These are phyloP conservation scores for Oligia latruncula DNA, from an alignment of 2,888 invertebrate species.

Conservation along the genomic window DNA sequence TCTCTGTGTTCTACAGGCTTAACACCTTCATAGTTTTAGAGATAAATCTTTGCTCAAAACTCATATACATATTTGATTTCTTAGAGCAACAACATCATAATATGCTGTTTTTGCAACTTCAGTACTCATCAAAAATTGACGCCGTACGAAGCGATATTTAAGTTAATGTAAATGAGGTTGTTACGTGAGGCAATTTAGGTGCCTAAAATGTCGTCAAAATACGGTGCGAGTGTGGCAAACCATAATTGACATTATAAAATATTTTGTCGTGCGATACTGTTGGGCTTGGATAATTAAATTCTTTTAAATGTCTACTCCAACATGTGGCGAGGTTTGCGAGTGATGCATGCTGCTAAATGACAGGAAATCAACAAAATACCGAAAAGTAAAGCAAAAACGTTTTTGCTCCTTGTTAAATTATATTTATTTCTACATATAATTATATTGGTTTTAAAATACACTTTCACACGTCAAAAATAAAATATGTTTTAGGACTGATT, in stretches of 20 bases:
- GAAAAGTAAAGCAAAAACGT: not conserved
- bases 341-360: not conserved
- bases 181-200: conserved; percentile 36
- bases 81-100: not conserved
- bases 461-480: not conserved
- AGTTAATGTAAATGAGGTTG: conserved; percentile 52
- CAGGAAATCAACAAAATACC: not conserved
- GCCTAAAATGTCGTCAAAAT: conserved; percentile 28
- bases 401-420: not conserved
- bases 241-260: conserved; percentile 6
- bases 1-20: not conserved
- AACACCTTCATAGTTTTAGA: not conserved
- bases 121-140: not conserved
- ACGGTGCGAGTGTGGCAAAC: conserved; percentile 10
- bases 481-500: too few relatives aligned
- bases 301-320: not conserved
- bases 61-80: not conserved
- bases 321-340: not conserved
- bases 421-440: not conserved
- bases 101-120: not conserved
- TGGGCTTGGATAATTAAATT: not conserved
- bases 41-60: not conserved
- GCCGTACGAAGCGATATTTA: conserved; percentile 1
- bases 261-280: not conserved
- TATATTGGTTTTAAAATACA: not conserved